A percentile compares a stretch with the other conserved stretches of the same genome.
These are phyloP conservation scores for Platypus cylindrus DNA, from an alignment of 2,888 invertebrate genomes.

Conservation along the genomic window DNA sequence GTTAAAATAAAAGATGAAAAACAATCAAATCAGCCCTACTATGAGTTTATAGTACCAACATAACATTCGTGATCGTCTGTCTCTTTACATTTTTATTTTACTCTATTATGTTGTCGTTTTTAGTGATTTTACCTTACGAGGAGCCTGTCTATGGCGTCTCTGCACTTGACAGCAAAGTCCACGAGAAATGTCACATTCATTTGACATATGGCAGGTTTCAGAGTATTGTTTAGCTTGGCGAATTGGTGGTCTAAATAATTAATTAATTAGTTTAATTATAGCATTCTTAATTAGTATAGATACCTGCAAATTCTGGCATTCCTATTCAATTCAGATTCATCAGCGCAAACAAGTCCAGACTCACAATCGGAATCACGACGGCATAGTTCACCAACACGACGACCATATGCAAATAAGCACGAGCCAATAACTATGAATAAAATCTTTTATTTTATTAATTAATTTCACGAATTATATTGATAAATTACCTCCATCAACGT, in stretches of 20 bases:
- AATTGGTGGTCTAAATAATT: slow-evolving; percentile 48
- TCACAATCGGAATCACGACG: slow-evolving; percentile 75
- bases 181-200: slow-evolving; percentile 73
- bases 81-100: no score
- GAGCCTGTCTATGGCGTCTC: slow-evolving; percentile 70
- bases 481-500: slow-evolving; percentile 52
- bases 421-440: slow-evolving; percentile 44
- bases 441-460: no score
- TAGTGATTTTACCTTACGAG: slow-evolving; percentile 68
- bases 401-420: slow-evolving; percentile 56
- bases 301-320: slow-evolving; percentile 50
- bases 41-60: no score
- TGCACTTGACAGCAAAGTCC: slow-evolving; percentile 82
- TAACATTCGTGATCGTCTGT: no score
- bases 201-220: slow-evolving; percentile 68
- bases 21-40: no score
- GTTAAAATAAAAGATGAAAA: no score
- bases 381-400: slow-evolving; percentile 72
- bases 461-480: no score
- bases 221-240: slow-evolving; percentile 72
- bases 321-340: slow-evolving; percentile 51
- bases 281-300: no score
- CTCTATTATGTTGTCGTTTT: no score
- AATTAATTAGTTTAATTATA: slow-evolving; percentile 1
- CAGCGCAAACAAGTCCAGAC: slow-evolving; percentile 66